phyloP scores from a whole-genome alignment of 2,797 vertebrate genomes.

The Acanthurus lineatus region DNA sequence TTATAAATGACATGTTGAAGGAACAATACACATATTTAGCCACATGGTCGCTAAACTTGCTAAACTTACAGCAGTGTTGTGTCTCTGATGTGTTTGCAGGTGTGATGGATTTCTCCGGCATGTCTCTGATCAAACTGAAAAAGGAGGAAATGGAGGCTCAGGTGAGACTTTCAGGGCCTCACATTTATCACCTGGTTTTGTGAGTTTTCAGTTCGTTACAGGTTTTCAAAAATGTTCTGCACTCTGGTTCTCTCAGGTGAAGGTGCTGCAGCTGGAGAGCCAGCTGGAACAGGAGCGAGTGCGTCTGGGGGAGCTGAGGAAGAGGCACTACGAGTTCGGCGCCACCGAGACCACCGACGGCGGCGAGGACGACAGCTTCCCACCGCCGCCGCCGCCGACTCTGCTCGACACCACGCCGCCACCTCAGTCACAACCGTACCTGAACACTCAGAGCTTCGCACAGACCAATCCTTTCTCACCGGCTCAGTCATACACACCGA shows the following conservation, averaged over 20 bases:
- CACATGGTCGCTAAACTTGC: too few species aligned
- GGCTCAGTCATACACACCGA: slow-evolving; percentile 25
- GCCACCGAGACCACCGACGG: slow-evolving; percentile 18
- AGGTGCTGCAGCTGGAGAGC: slow-evolving; percentile 94
- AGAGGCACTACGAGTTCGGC: slow-evolving; percentile 92
- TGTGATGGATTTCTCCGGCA: slow-evolving; percentile 94
- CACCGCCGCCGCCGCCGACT: slow-evolving; percentile 77
- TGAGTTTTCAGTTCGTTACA: background rate
- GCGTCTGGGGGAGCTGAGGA: slow-evolving; percentile 93
- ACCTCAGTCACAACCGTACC: slow-evolving; percentile 52
- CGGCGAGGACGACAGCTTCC: slow-evolving; percentile 68
- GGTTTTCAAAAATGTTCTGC: background rate
- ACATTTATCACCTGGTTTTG: background rate
- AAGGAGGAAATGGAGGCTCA: slow-evolving; percentile 97
- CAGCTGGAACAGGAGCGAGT: slow-evolving; percentile 93
- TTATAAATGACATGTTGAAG: too few species aligned
- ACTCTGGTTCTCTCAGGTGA: slow-evolving; percentile 86
- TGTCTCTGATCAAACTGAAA: slow-evolving; percentile 97
- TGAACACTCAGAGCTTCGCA: slow-evolving; percentile 40
- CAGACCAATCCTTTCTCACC: slow-evolving; percentile 43
- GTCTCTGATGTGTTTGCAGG: slow-evolving; percentile 78
- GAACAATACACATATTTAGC: too few species aligned
- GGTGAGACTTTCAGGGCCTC: slow-evolving; percentile 76
- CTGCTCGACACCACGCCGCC: slow-evolving; percentile 55
- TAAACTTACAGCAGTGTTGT: too few species aligned